Evolutionary conservation across 2,113 vertebrate genomes (phyloP), one percentile per base, ranked within the genome.

Genomic region (Chloropsis hardwickii): DNA sequence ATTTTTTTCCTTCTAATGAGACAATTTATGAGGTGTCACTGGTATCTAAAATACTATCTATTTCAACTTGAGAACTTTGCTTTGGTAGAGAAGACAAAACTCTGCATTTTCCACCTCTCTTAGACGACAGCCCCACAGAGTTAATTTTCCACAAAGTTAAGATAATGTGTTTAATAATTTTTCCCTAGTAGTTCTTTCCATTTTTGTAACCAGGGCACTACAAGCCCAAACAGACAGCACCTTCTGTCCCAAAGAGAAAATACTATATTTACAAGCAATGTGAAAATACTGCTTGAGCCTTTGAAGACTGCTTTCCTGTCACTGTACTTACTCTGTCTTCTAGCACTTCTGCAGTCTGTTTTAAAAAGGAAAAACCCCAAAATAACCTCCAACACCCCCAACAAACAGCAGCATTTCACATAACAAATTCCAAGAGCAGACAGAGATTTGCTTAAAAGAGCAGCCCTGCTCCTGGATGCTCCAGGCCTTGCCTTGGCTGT

Each of bases 361-460:
- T 71, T 48, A 56, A 84, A 89, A 74, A 79, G 11, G 4, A 44
- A 47, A 65, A 86, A 29, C 5, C 4, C 0, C 11, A 20, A 47
- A 82, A 62, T n/a, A 56, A 40, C 3, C 16, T 22, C 39, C 0
- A 0, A 33, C 17, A 2, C 22, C 6, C 17, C 3, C 27, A 28
- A 35, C 21, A 65, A 71, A 78, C 7, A 81, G 77, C 69, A 78
- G 31, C 35, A 53, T 21, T 51, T 84, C 56, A 57, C 45, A 57
- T 17, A 81, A 70, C 19, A 78, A 79, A 76, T 72, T 76, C 53
- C 39, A 81, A 60, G 31, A 76, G 42, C 22, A 67, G 39, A 50
- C 0, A 24, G 42, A 76, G 33, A 57, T 48, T 31, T 77, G 13
- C 25, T 71, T 31, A 62, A 37, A 69, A 61, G 42, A 95, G 19